Percentiles rank a stretch among this genome's conserved stretches.
phyloP scores from a whole-genome alignment of 2,113 vertebrate species.

The Maccullochella peelii region DNA sequence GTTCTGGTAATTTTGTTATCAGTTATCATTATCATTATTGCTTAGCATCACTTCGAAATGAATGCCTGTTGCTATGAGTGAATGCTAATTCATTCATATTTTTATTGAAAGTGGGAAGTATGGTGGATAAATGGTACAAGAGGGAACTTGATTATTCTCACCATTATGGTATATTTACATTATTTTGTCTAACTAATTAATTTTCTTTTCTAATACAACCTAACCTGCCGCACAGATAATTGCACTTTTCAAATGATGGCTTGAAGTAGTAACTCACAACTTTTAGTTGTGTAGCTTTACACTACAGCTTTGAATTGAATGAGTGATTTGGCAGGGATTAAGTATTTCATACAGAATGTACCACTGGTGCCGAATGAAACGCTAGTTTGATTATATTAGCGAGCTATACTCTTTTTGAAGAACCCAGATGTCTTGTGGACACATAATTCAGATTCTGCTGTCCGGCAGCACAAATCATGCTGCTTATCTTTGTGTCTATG shows the following conservation, averaged over 20 bases:
- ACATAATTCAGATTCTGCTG: conserved; percentile 2
- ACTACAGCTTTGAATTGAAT: not conserved
- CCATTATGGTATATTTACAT: not conserved
- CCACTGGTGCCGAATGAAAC: not conserved
- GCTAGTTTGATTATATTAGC: not conserved
- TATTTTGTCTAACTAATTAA: not conserved
- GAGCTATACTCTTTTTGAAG: conserved; percentile 5
- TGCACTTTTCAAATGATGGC: not conserved
- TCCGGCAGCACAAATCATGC: not conserved
- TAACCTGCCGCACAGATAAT: not conserved
- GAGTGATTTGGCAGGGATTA: not conserved
- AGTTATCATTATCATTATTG: not conserved
- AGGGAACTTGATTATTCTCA: not conserved
- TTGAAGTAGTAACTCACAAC: not conserved
- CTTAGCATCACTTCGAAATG: not conserved
- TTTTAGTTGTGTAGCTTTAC: not conserved
- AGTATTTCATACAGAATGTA: not conserved
- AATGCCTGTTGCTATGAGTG: not conserved
- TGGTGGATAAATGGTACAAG: not conserved
- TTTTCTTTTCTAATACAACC: not conserved
- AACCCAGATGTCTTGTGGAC: conserved; percentile 2
- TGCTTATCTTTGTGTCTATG: conserved; percentile 13
- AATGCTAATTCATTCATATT: not conserved
- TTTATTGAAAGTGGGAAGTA: not conserved
- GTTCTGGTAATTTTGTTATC: not conserved